phyloP scores from a whole-genome alignment of 2,888 invertebrate species.

The Nebria brevicollis region DNA sequence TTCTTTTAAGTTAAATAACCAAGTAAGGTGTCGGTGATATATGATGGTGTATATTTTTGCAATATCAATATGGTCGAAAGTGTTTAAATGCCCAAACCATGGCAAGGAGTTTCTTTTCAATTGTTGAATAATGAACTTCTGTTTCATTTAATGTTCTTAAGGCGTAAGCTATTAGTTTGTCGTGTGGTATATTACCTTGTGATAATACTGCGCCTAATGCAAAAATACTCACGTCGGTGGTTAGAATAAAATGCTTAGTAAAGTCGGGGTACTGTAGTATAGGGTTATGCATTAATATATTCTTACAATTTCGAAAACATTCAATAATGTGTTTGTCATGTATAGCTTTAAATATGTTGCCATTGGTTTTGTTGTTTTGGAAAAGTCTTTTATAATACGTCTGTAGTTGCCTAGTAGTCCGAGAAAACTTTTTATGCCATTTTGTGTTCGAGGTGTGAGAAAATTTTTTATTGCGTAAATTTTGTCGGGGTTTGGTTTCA shows the following conservation, averaged over 20 bases:
- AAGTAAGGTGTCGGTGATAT: too few relatives aligned
- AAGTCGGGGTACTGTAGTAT: too few relatives aligned
- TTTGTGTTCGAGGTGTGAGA: constrained; percentile 53
- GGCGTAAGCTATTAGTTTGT: constrained; percentile 42
- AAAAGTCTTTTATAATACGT: constrained; percentile 52
- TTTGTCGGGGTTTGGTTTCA: too few relatives aligned
- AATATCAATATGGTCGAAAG: too few relatives aligned
- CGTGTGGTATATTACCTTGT: constrained; percentile 45
- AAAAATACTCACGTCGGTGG: constrained; percentile 53
- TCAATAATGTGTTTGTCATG: constrained; percentile 37
- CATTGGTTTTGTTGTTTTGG: constrained; percentile 54
- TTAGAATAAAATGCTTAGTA: constrained; percentile 54
- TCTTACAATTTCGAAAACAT: constrained; percentile 47
- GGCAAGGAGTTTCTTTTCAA: too few relatives aligned
- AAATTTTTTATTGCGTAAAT: constrained; percentile 52
- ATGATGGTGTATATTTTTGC: too few relatives aligned
- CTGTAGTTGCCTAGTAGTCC: constrained; percentile 56
- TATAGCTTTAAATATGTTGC: constrained; percentile 49
- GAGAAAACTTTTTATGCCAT: constrained; percentile 55
- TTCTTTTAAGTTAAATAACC: too few relatives aligned
- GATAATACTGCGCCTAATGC: constrained; percentile 53
- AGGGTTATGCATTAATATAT: constrained; percentile 46
- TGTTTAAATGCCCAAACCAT: too few relatives aligned
- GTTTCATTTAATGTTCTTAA: constrained; percentile 49
- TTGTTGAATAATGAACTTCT: too few relatives aligned